These are phyloP conservation scores for Rallus crepitans DNA, from an alignment of 2,797 vertebrate genomes.

Conservation along the genomic window DNA sequence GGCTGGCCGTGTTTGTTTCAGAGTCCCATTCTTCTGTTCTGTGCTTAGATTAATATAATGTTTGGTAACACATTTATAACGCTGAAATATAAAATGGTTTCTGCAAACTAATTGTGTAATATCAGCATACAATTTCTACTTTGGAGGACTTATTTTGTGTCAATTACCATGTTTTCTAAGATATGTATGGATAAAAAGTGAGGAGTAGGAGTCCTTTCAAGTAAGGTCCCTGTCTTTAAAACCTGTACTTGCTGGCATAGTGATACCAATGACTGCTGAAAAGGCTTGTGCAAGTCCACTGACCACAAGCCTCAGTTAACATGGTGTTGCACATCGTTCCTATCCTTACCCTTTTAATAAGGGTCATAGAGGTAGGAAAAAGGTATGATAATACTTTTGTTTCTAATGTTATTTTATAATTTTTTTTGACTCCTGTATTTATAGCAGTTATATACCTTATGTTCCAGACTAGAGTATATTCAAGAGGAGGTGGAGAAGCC, in stretches of 20 bases:
- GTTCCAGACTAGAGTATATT: background rate
- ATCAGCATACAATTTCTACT: background rate
- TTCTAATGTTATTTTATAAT: background rate
- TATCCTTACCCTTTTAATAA: background rate
- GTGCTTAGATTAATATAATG: background rate
- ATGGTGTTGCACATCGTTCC: background rate
- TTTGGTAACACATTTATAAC: background rate
- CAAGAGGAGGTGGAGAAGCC: background rate
- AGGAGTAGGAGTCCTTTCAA: background rate
- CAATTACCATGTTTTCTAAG: background rate
- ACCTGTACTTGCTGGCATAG: background rate
- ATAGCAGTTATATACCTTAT: background rate
- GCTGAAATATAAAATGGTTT: background rate
- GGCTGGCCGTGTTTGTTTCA: fast-evolving
- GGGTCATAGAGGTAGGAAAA: background rate
- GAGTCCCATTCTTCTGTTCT: background rate
- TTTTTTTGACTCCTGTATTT: background rate
- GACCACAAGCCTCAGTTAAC: background rate
- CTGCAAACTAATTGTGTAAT: background rate
- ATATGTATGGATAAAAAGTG: fast-evolving
- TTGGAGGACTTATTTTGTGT: background rate
- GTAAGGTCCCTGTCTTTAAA: background rate
- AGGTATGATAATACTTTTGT: background rate
- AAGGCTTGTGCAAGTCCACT: background rate
- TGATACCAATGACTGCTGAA: background rate